phyloP scores from a whole-genome alignment of 2,888 invertebrate species.

The Trissonchulus latispiculum region DNA sequence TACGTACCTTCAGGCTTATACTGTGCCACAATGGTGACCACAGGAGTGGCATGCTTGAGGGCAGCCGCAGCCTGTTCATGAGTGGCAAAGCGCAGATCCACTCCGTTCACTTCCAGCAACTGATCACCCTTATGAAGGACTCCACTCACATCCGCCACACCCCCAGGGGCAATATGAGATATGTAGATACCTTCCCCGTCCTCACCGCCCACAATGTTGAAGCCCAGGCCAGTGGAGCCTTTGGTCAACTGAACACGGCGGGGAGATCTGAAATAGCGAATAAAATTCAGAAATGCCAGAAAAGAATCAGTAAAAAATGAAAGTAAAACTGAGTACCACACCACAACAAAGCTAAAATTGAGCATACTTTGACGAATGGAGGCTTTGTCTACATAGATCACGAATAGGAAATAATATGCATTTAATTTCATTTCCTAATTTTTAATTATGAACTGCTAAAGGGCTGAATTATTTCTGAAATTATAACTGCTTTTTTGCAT shows the following conservation, averaged over 20 bases:
- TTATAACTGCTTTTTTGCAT: too few relatives aligned
- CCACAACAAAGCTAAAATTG: too few relatives aligned
- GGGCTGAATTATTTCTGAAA: too few relatives aligned
- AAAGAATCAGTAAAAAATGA: too few relatives aligned
- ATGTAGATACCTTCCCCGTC: conserved; percentile 97
- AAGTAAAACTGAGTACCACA: too few relatives aligned
- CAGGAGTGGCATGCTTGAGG: conserved; percentile 62
- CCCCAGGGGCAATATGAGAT: conserved; percentile 91
- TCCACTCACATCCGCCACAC: conserved; percentile 86
- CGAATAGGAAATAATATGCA: too few relatives aligned
- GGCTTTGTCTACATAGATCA: too few relatives aligned
- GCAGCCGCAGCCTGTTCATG: conserved; percentile 96
- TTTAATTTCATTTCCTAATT: too few relatives aligned
- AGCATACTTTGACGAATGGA: too few relatives aligned
- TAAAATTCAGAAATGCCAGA: too few relatives aligned
- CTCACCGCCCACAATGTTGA: conserved; percentile 99
- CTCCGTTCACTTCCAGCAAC: conserved; percentile 66
- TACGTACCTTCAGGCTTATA: conserved; percentile 85
- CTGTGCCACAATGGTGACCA: conserved; percentile 79
- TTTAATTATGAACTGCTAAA: too few relatives aligned
- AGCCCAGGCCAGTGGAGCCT: conserved; percentile 82
- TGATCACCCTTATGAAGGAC: conserved; percentile 75
- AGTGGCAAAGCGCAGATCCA: conserved; percentile 78
- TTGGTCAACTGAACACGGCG: conserved; percentile 78
- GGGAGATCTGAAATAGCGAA: conserved; percentile 60